Evolutionary conservation across 2,797 vertebrate species (phyloP).

Genomic region (Decapterus maruadsi): DNA sequence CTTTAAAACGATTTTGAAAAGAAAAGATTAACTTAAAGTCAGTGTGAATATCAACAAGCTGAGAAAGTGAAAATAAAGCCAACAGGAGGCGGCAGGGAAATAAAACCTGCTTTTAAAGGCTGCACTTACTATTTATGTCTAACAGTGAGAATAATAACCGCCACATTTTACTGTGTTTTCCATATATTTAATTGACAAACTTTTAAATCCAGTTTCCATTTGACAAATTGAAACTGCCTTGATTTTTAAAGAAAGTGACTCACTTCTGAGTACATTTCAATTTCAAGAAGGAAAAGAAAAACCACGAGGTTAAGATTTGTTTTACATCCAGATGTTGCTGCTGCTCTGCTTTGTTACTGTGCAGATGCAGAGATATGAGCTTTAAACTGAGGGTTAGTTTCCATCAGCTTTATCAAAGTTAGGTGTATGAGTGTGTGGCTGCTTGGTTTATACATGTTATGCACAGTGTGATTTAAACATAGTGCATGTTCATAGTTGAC

Average conservation of each 20-base stretch:
- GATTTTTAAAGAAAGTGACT: too few relatives aligned
- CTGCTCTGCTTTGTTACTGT: conserved; percentile 16
- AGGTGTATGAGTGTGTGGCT: background rate
- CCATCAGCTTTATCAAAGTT: conserved; percentile 1
- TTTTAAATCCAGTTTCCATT: background rate
- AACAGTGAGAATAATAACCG: background rate
- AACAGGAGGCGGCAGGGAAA: background rate
- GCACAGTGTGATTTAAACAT: background rate
- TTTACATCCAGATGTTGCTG: background rate
- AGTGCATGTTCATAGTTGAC: background rate
- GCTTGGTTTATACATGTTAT: too few relatives aligned
- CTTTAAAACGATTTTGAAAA: background rate
- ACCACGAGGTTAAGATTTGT: too few relatives aligned
- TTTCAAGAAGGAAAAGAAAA: too few relatives aligned
- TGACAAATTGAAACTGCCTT: background rate
- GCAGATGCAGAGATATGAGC: conserved; percentile 33
- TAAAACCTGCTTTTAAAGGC: background rate
- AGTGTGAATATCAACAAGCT: too few relatives aligned
- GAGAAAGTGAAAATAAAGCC: background rate
- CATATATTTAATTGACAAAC: background rate
- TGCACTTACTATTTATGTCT: background rate
- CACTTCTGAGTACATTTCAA: too few relatives aligned
- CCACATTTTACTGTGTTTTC: background rate
- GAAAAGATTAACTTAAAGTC: too few relatives aligned
- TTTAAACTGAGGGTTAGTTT: conserved; percentile 48